A percentile compares a stretch with the other conserved stretches of the same genome.
Conservation (phyloP, 2,888 invertebrate species). For the Brenthis daphne region DNA sequence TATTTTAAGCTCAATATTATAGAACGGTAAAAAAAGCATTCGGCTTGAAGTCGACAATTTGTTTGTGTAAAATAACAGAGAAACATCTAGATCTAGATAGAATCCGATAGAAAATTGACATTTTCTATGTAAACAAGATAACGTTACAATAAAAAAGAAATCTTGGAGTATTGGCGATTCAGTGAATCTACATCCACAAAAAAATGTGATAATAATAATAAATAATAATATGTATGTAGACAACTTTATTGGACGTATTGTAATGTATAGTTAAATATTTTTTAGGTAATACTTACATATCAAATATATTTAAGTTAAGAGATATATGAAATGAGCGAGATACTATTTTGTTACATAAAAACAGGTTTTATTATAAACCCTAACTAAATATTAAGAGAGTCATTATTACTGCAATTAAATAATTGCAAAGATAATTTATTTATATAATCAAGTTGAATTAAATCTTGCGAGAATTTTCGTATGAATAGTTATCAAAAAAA, state of each 20-base stretch:
- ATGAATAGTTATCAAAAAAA: constrained; percentile 4
- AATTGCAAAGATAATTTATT: not conserved
- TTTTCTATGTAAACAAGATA: not conserved
- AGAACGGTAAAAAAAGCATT: not conserved
- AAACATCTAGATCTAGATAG: not conserved
- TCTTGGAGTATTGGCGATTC: constrained; percentile 50
- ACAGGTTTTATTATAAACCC: too few species aligned
- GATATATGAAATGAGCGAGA: not conserved
- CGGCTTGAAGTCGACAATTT: not conserved
- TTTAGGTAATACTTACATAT: constrained; percentile 7
- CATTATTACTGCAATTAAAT: too few species aligned
- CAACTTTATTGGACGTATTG: constrained; percentile 14
- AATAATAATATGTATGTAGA: constrained; percentile 26
- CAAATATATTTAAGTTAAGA: constrained; percentile 14
- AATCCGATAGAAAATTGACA: not conserved
- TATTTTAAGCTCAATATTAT: constrained; percentile 1
- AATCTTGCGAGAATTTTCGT: constrained; percentile 4
- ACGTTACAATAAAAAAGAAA: constrained; percentile 39
- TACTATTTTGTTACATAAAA: too few species aligned
- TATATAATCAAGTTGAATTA: constrained; percentile 8
- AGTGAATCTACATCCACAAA: constrained; percentile 62
- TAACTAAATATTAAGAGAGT: too few species aligned
- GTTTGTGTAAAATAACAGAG: not conserved
- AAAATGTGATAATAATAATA: constrained; percentile 69
- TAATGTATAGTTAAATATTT: constrained; percentile 11